Conservation (phyloP, 2,888 invertebrate species). For the Amphipyra berbera region DNA sequence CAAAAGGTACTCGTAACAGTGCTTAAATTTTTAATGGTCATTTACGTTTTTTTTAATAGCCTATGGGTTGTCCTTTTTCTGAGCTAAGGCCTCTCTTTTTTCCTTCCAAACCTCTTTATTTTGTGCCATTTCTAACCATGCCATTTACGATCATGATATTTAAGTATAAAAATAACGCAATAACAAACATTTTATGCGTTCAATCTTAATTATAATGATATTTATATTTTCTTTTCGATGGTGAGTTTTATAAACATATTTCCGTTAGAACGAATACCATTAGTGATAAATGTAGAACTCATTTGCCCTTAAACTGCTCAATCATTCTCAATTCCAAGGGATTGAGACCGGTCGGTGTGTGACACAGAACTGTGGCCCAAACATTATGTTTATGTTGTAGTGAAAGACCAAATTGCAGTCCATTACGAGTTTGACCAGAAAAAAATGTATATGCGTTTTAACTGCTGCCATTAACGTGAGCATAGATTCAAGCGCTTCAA, state of each 20-base stretch:
- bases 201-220: conserved; percentile 17
- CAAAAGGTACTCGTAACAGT: no score
- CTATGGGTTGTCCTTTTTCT: no score
- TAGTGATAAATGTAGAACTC: conserved; percentile 51
- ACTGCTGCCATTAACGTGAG: background rate
- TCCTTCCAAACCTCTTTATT: no score
- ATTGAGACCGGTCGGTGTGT: conserved; percentile 20
- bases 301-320: conserved; percentile 57
- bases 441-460: background rate
- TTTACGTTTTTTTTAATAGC: no score
- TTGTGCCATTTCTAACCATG: no score
- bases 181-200: background rate
- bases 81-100: no score
- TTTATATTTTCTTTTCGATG: conserved; percentile 13
- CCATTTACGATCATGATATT: background rate
- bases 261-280: conserved; percentile 41
- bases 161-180: background rate
- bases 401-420: conserved; percentile 1
- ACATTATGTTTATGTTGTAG: conserved; percentile 1
- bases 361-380: conserved; percentile 18
- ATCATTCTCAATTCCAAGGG: conserved; percentile 43
- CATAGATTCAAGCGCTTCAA: background rate
- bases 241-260: conserved; percentile 20
- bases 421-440: background rate
- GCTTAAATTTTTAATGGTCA: no score